Base-by-base conservation (phyloP, 2,797 vertebrate species). In the Garrulus glandarius region DNA sequence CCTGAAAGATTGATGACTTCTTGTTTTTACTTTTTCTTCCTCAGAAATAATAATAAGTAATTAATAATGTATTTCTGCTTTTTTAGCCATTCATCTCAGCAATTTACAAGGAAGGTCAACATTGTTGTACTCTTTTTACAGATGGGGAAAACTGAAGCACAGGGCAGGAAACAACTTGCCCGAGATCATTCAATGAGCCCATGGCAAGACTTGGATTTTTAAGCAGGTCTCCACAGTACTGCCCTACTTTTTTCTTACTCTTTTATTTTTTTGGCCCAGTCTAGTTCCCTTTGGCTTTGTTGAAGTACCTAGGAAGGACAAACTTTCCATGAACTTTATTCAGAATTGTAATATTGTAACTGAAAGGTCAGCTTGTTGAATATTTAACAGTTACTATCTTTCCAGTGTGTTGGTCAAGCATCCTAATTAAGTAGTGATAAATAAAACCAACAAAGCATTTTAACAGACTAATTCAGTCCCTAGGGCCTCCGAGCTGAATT, bases 351-450 rank as follows among this genome's bases (percentile, higher is more conserved):
- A 94, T 85, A 87, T 64, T 92, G 81, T 83, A 95, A 84, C 55
- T 84, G 59, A 94, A 88, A 91, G 85, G 74, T 81, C 93, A 89
- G 49, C 15, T 78, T 76, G 83, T 74, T 95, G 89, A 93, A 90
- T 97, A 93, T 89, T 95, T 94, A 95, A 91, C 87, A 95, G 76
- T 82, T 94, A 37, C 89, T 93, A 78, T 93, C 70, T 96, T 82
- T 94, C 93, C 78, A 91, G 52, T 80, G 47, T 87, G 77, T 86
- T 79, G 52, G 77, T 93, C 90, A 93, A 78, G 83, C 85, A 82
- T 93, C 87, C 65, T 86, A 90, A 93, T 92, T 94, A 94, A 95
- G 71, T 39, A 55, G 52, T 27, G 83, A 94, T 93, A 96, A 90
- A 88, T 92, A 94, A 95, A 90, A 84, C 77, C 59, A 69, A 70